Base-by-base conservation (phyloP, 2,888 invertebrate species). In the Nemoura dubitans region DNA sequence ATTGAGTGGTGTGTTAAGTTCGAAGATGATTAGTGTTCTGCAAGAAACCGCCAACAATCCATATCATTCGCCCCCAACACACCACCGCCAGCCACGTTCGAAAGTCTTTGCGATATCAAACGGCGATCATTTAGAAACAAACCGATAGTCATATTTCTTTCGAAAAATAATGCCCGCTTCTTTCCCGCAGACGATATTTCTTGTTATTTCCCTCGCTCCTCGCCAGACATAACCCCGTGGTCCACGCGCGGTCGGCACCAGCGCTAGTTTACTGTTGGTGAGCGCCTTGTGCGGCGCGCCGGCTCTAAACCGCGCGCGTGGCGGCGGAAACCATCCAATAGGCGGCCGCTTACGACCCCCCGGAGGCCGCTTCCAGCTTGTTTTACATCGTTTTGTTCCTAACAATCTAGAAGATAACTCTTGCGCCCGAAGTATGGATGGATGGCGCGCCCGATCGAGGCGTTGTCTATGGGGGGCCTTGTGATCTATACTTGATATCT, bases 351-450 rank as follows among this genome's bases (percentile, higher is more conserved):
- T 90, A 91, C 90, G 91, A 90, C 90, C 87, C 91, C 89, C 90
- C 80, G 76, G 92, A 91, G 92, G 91, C 90, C 90, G 90, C 90
- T 92, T 91, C 91, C 90, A 91, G 90, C 91, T 92, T 92, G 92
- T 92, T 92, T 92, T 92, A 92, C 92, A 91, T 92, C 92, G 92
- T 92, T 92, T 92, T 92, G 92, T 92, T 77, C 92, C 91, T 92
- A 92, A 92, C 92, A 92, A 92, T 92, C 92, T 91, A 89, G 88
- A 87, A 87, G 88, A 89, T 88, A 88, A 88, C 88, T 88, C 87
- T 86, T 86, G 87, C 85, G 87, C 86, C 84, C 86, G 87, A 88
- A 43, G 83, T 42, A 83, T 42, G 42, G 83, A 42, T 42, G 83
- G 83, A 83, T 83, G 83, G 36, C 36, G 36, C 3, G 36, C 36